Base-by-base conservation (phyloP, 2,888 invertebrate genomes). In the Punctoribates punctum region DNA sequence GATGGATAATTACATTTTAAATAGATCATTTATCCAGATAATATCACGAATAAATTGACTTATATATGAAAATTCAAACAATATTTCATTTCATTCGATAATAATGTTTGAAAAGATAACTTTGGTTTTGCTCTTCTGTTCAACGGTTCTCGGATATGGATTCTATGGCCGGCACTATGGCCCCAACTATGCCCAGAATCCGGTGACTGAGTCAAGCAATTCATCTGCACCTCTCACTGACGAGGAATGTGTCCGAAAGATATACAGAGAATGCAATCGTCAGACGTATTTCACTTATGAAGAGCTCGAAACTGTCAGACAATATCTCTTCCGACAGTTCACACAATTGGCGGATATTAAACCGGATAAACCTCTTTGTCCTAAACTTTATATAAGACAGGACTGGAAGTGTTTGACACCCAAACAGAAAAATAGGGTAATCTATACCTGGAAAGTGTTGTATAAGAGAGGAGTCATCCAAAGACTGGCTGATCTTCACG, bases 341-440 rank as follows among this genome's bases (percentile, higher is more conserved):
- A 2, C 1, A 20, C 1, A 38, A 23, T 42, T 42, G 4, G 34
- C 4, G 3, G 3, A 34, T 8, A n/a, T n/a, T n/a, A 38, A 46
- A 9, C 70, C 70, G 1, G 13, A 42, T n/a, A 42, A 20, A 70
- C 42, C 42, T 20, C 20, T 20, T 23, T 70, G 70, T 23, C 5
- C 20, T 8, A 20, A 13, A 70, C 34, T 70, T 1, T n/a, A 23
- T 42, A 42, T 70, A 8, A 8, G 70, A 70, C 42, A 70, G 11
- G 46, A 70, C 17, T 11, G 42, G 23, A 70, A 70, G 23, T 70
- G 70, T 46, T 23, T 70, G 46, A 42, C 70, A 38, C 15, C 42
- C 0, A 38, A 34, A 13, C 42, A 70, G 20, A 13, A n/a, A 3
- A 20, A 9, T 11, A 15, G 42, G 13, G n/a, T 70, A 23, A 70